Base-by-base conservation (phyloP, 2,113 vertebrate genomes). In the Mola mola region DNA sequence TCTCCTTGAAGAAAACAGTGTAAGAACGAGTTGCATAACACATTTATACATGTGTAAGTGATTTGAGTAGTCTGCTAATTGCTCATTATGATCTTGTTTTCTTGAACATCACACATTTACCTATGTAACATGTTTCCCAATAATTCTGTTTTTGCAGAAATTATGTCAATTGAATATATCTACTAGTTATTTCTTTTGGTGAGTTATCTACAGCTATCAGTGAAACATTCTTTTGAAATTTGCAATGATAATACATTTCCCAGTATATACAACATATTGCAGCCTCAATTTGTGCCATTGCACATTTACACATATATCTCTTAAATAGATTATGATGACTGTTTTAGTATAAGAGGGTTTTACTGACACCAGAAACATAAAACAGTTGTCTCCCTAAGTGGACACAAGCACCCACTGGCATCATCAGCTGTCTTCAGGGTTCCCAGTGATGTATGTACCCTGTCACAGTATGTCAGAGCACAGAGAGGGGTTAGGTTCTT, bases 381-480 rank as follows among this genome's bases (percentile, higher is more conserved):
- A 52, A 33, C 16, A 22, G 10, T 64, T 40, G 57, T 42, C 24
- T 50, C 24, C 75, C 47, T 71, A 51, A 76, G 62, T 29, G 64
- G 8, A 33, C 37, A 53, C 4, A 31, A 10, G 36, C 49, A 72
- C 67, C 56, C 29, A 3, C 11, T 25, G 4, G 21, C 16, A 3
- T 51, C 37, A 5, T 29, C n/a, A 40, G 42, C 37, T 24, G 51
- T 75, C 43, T 36, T 52, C 20, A 31, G 52, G 64, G 41, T 31
- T 66, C 61, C 46, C 47, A 22, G 41, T 26, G 50, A 8, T 9
- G 5, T 10, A 15, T 25, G 19, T 8, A 13, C 8, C 6, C 19
- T 29, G 44, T 75, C 59, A 79, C 48, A 76, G 34, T 53, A 77
- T 41, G 29, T 88, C 80, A 46, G 82, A 58, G 57, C 86, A 80